These are phyloP conservation scores for Tortricodes alternella DNA, from an alignment of 2,888 invertebrate genomes.

Conservation along the genomic window DNA sequence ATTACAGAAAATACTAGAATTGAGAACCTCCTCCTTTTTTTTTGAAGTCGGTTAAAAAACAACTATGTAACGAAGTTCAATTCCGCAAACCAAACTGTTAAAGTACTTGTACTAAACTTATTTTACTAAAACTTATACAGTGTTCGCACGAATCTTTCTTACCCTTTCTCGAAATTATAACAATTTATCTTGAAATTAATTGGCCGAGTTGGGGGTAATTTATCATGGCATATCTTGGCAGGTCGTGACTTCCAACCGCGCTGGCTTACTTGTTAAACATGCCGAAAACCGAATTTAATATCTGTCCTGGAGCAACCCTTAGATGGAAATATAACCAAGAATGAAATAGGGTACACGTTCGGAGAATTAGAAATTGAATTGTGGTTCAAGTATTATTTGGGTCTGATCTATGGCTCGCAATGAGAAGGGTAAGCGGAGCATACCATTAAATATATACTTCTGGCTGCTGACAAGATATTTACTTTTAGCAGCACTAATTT, in stretches of 20 bases:
- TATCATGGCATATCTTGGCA: conserved; percentile 24
- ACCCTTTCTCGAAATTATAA: conserved; percentile 12
- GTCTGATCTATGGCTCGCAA: not conserved
- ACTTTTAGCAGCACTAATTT: too few relatives aligned
- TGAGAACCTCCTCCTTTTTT: too few relatives aligned
- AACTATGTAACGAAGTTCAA: not conserved
- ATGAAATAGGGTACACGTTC: not conserved
- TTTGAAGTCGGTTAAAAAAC: too few relatives aligned
- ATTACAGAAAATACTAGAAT: too few relatives aligned
- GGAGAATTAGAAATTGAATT: not conserved
- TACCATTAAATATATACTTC: too few relatives aligned
- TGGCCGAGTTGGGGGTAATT: conserved; percentile 14
- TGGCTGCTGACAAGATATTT: too few relatives aligned
- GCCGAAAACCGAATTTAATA: conserved; percentile 7
- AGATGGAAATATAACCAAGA: not conserved
- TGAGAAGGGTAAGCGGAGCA: too few relatives aligned
- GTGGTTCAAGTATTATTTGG: not conserved
- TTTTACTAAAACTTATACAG: conserved; percentile 1
- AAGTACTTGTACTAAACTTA: not conserved
- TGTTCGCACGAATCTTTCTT: conserved; percentile 11
- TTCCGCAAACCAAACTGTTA: not conserved
- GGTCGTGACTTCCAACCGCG: not conserved
- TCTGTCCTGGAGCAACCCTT: not conserved
- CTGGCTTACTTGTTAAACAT: not conserved
- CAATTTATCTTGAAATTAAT: conserved; percentile 10